Conservation (phyloP, 2,888 invertebrate genomes). For the Cheilosia grossa region DNA sequence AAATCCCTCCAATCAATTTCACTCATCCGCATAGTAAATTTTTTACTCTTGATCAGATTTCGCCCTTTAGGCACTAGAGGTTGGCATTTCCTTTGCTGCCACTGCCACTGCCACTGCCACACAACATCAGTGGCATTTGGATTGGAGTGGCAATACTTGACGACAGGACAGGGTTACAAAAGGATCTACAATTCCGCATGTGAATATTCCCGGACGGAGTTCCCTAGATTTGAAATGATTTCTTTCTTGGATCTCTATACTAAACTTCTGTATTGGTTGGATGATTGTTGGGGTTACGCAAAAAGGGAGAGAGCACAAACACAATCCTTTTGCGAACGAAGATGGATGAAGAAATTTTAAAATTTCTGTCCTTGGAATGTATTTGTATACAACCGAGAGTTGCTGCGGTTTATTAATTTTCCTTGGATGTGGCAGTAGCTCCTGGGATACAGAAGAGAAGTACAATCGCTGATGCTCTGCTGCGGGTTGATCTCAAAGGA, state of each 20-base stretch:
- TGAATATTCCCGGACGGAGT: conserved; percentile 40
- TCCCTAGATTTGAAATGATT: conserved; percentile 14
- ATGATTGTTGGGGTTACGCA: conserved; percentile 44
- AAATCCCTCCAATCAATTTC: conserved; percentile 71
- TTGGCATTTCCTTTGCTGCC: conserved; percentile 56
- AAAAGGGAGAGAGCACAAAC: conserved; percentile 2
- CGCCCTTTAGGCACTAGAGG: conserved; percentile 62
- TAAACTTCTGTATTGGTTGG: conserved; percentile 2
- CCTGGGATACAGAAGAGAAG: not conserved
- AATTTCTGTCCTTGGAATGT: conserved; percentile 7
- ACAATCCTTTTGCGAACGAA: conserved; percentile 38
- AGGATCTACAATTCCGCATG: conserved; percentile 30
- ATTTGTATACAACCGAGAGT: not conserved
- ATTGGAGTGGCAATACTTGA: conserved; percentile 15
- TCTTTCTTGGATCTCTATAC: conserved; percentile 12
- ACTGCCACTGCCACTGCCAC: conserved; percentile 10
- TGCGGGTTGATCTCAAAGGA: conserved; percentile 18
- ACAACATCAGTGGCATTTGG: conserved; percentile 18
- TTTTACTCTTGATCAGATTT: conserved; percentile 68
- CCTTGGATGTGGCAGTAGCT: not conserved
- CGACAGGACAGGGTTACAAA: conserved; percentile 38
- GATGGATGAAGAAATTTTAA: conserved; percentile 44
- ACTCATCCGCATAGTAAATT: conserved; percentile 66
- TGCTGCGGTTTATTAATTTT: conserved; percentile 32
- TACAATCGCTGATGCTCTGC: not conserved